Evolutionary conservation across 2,888 invertebrate species (phyloP).

Genomic region (Drosophila lacicola): DNA sequence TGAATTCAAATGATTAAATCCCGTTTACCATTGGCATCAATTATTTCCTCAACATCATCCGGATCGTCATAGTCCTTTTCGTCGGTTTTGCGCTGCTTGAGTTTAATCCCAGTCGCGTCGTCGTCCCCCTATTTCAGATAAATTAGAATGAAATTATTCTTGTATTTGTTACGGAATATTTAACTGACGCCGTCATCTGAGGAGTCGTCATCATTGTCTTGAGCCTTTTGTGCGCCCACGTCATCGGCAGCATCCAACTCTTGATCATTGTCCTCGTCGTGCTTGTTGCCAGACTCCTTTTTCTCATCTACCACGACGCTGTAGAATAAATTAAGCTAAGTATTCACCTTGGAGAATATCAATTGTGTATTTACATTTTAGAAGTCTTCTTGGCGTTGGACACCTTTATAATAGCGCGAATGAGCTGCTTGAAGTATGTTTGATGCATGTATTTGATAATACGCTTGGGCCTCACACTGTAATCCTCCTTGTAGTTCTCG

Average conservation of each 20-base stretch:
- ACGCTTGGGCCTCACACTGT: slow-evolving; percentile 89
- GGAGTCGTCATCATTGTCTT: slow-evolving; percentile 82
- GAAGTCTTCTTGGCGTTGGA: slow-evolving; percentile 85
- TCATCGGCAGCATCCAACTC: slow-evolving; percentile 78
- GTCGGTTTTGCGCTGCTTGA: slow-evolving; percentile 87
- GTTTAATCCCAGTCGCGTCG: slow-evolving; percentile 85
- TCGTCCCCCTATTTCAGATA: slow-evolving; percentile 74
- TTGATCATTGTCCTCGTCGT: slow-evolving; percentile 84
- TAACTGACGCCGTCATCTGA: slow-evolving; percentile 80
- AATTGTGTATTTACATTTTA: slow-evolving; percentile 66
- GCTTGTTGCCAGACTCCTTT: slow-evolving; percentile 49
- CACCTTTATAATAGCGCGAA: slow-evolving; percentile 87
- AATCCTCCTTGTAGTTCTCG: slow-evolving; percentile 90
- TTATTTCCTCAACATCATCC: slow-evolving; percentile 87
- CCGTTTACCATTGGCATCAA: slow-evolving; percentile 78
- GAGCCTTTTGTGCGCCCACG: slow-evolving; percentile 73
- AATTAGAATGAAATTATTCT: neutral
- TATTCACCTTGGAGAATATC: accelerated
- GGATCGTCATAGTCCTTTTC: slow-evolving; percentile 90
- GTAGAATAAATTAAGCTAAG: neutral
- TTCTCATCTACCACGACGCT: slow-evolving; percentile 86
- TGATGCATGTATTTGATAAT: slow-evolving; percentile 91
- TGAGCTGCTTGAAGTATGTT: slow-evolving; percentile 89
- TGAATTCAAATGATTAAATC: neutral
- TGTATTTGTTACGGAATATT: slow-evolving; percentile 37